Evolutionary conservation across 2,797 vertebrate species (phyloP), one percentile per base, ranked within the genome.

Genomic region (Fratercula arctica): DNA sequence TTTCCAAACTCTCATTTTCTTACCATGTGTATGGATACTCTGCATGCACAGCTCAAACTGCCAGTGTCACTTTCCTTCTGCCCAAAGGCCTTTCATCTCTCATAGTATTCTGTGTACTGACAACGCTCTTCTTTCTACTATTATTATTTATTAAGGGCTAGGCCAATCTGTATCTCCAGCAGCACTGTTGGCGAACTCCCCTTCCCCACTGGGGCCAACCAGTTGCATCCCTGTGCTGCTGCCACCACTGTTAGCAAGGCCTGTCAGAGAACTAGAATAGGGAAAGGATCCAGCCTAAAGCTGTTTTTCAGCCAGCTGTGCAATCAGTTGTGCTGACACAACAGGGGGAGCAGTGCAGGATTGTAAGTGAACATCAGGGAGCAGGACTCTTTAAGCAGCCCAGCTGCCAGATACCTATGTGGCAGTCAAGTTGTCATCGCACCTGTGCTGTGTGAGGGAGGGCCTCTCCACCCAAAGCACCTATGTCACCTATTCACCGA

Each of bases 371-470:
- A 70, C 1, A 0, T 26, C 78, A 56, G 61, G 12, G 29, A 86
- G 13, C 13, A 60, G 35, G 50, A 50, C 25, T 70, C 23, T 54
- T 24, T 24, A 60, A 80, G 63, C 37, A 69, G 35, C 43, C 50
- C 1, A 1, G 60, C 5, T 3, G 2, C 10, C 29, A 85, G 26
- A n/a, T 19, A 77, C 13, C 9, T 46, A 4, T 1, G 8, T 46
- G 28, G 60, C 31, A 60, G 10, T 43, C 2, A 6, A 28, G 45
- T n/a, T 50, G 28, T 43, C 51, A 67, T 63, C 46, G 9, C 23
- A 3, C 29, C 64, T 17, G 21, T 37, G 51, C 35, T 48, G 2
- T 26, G 14, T 61, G 69, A 69, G 6, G 29, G 72, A 28, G 13
- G 7, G 9, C 14, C 10, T 60, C 57, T 83, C 17, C 25, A 41